Evolutionary conservation across 2,888 invertebrate genomes (phyloP), one percentile per base, ranked within the genome.

Genomic region (Heteromyza rotundicornis): DNA sequence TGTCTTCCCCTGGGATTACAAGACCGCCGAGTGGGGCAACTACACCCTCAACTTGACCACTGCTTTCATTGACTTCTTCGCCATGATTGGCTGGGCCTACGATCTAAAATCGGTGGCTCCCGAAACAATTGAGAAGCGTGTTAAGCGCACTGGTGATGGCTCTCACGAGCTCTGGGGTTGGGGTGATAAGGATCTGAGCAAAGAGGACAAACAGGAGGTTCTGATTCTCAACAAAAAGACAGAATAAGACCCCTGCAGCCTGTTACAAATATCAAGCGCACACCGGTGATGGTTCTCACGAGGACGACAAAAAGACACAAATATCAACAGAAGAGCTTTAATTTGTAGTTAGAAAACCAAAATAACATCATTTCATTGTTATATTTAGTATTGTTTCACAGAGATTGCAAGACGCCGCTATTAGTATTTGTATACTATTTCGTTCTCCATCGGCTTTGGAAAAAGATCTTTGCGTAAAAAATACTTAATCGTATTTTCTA

Each of bases 1-100:
- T 77, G 87, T 87, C 2, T 94, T 93, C 85, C 94, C 94, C 5
- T 92, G 91, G 89, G 93, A 94, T 77, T 94, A 94, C 86, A 90
- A 91, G 76, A 90, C 93, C 2, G 89, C 92, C 16, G 94, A 94
- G 78, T 86, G 91, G 40, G 92, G 92, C 20, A 88, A 88, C 75
- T 88, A 88, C 80, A 85, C 87, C 63, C 82, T 90, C 19, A 94
- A 94, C 79, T 84, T 90, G 70, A 92, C 93, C 0, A 90, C 92
- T 0, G 84, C 85, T 12, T 90, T 94, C 79, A 92, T 94, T 70
- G 92, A 94, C 79, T 86, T 91, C 76, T 92, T 92, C 83, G 90
- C 92, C 12, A 89, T 87, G 79, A 84, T 95, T 68, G 96, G 96
- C 17, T 92, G 90, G 89, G 95, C 93, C 0, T 94, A 94, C 78